phyloP scores from a whole-genome alignment of 92 coral and sea anemone genomes.

The Epizoanthus fatuus region DNA sequence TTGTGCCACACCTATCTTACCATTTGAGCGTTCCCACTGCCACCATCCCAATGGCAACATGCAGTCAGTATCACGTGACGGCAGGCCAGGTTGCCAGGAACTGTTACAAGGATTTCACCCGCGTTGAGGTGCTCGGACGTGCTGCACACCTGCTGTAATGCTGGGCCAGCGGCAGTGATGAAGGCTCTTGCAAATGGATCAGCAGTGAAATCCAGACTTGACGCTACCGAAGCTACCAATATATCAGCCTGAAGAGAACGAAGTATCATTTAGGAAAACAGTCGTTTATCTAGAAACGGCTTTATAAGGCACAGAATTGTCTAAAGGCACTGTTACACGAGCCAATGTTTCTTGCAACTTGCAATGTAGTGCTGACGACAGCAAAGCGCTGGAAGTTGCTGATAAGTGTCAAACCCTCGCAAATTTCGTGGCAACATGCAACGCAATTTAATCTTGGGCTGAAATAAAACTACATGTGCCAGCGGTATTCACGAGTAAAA shows the following conservation, averaged over 20 bases:
- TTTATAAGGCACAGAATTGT: no score
- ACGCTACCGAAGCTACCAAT: conserved; percentile 44
- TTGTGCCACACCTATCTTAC: conserved; percentile 26
- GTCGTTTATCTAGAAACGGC: no score
- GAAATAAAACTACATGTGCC: no score
- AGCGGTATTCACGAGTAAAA: no score
- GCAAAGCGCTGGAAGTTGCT: no score
- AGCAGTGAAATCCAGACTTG: conserved; percentile 41
- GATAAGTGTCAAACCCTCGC: no score
- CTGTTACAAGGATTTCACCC: conserved; percentile 59
- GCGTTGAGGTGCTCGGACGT: conserved; percentile 33
- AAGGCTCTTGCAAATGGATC: conserved; percentile 60
- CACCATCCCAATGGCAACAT: conserved; percentile 69
- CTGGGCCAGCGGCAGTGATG: conserved; percentile 49
- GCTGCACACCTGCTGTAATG: conserved; percentile 28
- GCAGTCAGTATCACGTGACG: conserved; percentile 65
- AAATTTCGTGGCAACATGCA: no score
- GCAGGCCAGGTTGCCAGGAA: conserved; percentile 55
- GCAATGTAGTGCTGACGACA: no score
- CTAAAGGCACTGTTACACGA: no score
- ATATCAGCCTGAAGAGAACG: conserved; percentile 49
- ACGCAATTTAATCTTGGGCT: no score
- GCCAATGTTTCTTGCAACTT: no score
- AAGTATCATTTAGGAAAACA: no score
- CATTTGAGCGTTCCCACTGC: conserved; percentile 41